Conservation (phyloP, 2,888 invertebrate species). For the Scaptomyza polygonia region DNA sequence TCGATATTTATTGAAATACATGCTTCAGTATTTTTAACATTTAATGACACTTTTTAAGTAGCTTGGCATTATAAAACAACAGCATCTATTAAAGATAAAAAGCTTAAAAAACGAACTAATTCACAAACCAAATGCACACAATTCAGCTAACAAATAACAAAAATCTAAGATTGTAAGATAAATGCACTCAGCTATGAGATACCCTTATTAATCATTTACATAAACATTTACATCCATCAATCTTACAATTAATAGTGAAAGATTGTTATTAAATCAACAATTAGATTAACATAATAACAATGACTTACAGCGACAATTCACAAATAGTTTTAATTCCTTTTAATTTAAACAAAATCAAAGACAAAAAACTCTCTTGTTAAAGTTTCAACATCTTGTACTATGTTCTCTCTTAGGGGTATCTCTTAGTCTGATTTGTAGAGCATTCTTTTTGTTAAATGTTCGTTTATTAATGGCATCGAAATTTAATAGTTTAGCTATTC, state of each 20-base stretch:
- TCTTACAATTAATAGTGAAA: conserved; percentile 1
- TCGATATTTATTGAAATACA: conserved; percentile 72
- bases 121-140: conserved; percentile 52
- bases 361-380: not conserved
- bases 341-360: not conserved
- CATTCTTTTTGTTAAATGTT: conserved; percentile 27
- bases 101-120: conserved; percentile 31
- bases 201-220: conserved; percentile 16
- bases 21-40: conserved; percentile 80
- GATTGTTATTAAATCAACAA: conserved; percentile 6
- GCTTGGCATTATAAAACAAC: conserved; percentile 41
- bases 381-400: conserved; percentile 2
- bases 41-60: conserved; percentile 66
- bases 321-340: not conserved
- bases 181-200: conserved; percentile 12
- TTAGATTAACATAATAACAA: not conserved
- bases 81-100: conserved; percentile 11
- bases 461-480: conserved; percentile 10
- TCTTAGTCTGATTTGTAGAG: conserved; percentile 19
- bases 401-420: conserved; percentile 25
- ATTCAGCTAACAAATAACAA: conserved; percentile 27
- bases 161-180: conserved; percentile 6
- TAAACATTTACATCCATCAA: not conserved
- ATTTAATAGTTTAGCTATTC: conserved; percentile 28
- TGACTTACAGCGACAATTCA: conserved; percentile 3